A percentile compares a stretch with the other conserved stretches of the same genome.
Evolutionary conservation across 2,888 invertebrate species (phyloP).

Genomic region (Tachina fera): DNA sequence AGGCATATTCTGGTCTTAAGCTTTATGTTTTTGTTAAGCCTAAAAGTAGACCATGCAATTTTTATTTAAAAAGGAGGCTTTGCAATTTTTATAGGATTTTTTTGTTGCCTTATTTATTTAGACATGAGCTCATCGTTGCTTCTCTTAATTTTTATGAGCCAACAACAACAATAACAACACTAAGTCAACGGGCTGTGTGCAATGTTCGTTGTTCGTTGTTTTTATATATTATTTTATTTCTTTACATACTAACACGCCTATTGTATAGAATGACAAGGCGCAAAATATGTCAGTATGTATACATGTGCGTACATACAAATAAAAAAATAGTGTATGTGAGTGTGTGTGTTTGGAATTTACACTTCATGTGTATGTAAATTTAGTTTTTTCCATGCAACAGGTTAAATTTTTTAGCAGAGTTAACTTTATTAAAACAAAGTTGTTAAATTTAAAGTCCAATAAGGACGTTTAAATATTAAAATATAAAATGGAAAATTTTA

Average conservation of each 20-base stretch:
- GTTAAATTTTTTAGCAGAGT: conserved; percentile 8
- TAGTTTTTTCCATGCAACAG: conserved; percentile 46
- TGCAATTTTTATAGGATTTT: conserved; percentile 28
- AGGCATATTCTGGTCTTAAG: conserved; percentile 21
- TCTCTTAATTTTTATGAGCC: conserved; percentile 56
- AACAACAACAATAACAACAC: conserved; percentile 24
- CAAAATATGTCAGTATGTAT: conserved; percentile 35
- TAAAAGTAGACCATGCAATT: conserved; percentile 56
- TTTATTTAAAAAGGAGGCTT: conserved; percentile 44
- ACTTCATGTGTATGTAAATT: neutral
- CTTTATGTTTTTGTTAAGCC: conserved; percentile 46
- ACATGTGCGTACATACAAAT: no score
- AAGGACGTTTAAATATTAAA: neutral
- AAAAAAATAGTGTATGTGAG: neutral
- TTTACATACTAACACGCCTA: conserved; percentile 62
- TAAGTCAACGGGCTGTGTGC: conserved; percentile 7
- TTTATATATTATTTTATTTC: neutral
- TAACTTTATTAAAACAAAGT: neutral
- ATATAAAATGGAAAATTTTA: no score
- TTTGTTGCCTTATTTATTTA: neutral
- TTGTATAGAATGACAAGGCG: conserved; percentile 58
- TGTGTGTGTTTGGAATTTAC: neutral
- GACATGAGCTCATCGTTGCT: conserved; percentile 16
- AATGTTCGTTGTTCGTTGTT: conserved; percentile 17
- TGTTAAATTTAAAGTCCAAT: neutral